phyloP scores from a whole-genome alignment of 2,888 invertebrate genomes.

The Orthosia incerta region DNA sequence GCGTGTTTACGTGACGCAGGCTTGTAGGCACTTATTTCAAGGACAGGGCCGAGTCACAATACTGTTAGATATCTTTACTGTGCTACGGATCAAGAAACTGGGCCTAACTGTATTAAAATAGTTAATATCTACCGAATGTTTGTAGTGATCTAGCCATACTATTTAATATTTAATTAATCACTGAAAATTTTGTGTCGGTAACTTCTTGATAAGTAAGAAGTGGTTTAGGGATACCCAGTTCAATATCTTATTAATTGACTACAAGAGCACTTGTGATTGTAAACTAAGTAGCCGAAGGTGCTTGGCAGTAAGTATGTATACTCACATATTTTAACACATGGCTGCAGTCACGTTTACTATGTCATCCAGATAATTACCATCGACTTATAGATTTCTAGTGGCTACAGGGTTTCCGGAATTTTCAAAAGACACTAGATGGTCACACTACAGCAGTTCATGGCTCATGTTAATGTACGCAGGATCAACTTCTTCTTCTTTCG shows the following conservation, averaged over 20 bases:
- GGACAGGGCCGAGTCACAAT: no score
- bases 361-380: constrained; percentile 9
- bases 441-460: neutral
- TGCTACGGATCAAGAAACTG: no score
- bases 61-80: no score
- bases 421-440: neutral
- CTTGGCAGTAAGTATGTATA: neutral
- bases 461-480: neutral
- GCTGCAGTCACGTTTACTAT: constrained; percentile 32
- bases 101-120: no score
- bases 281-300: constrained; percentile 2
- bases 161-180: neutral
- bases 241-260: neutral
- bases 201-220: neutral
- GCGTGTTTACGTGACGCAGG: no score
- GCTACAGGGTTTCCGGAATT: neutral
- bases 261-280: constrained; percentile 3
- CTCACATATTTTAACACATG: constrained; percentile 31
- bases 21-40: no score
- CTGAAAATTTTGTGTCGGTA: neutral
- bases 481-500: no score
- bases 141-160: no score
- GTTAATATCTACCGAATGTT: no score
- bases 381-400: neutral
- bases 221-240: neutral